Percentiles rank a stretch among this genome's conserved stretches.
phyloP scores from a whole-genome alignment of 2,797 vertebrate genomes.

The Cichlasoma orientale region DNA sequence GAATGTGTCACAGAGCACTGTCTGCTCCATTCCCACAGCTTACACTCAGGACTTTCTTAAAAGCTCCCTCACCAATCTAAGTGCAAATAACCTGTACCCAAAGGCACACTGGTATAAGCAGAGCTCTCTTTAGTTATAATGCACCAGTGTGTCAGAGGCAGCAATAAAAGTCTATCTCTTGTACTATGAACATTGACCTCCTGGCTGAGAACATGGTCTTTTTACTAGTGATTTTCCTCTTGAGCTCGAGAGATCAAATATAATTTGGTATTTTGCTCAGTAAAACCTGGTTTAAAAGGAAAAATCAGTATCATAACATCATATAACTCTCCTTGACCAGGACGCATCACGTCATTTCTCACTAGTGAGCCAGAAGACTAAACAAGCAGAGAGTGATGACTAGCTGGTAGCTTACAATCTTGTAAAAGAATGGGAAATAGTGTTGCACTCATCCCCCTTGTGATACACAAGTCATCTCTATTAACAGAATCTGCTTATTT shows the following conservation, averaged over 20 bases:
- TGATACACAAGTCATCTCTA: not conserved
- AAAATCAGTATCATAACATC: too few relatives aligned
- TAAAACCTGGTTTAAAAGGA: not conserved
- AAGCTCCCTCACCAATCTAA: not conserved
- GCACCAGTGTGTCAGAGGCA: too few relatives aligned
- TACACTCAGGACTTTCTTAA: not conserved
- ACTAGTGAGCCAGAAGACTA: not conserved
- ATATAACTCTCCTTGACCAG: not conserved
- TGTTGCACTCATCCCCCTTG: too few relatives aligned
- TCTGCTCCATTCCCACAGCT: not conserved
- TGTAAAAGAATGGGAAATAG: too few relatives aligned
- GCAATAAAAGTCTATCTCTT: too few relatives aligned
- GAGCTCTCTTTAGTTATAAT: not conserved
- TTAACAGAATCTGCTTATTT: not conserved
- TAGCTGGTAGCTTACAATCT: not conserved
- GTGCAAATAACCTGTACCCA: not conserved
- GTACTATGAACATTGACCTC: too few relatives aligned
- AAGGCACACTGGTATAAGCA: not conserved
- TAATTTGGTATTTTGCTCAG: not conserved
- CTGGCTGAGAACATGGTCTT: too few relatives aligned
- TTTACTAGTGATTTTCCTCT: not conserved
- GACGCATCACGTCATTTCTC: not conserved
- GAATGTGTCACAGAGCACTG: not conserved
- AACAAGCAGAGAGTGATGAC: not conserved
- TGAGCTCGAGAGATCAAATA: not conserved